A percentile compares a stretch with the other conserved stretches of the same genome.
phyloP scores from a whole-genome alignment of 2,113 vertebrate genomes.

The Heterotilapia buettikoferi region DNA sequence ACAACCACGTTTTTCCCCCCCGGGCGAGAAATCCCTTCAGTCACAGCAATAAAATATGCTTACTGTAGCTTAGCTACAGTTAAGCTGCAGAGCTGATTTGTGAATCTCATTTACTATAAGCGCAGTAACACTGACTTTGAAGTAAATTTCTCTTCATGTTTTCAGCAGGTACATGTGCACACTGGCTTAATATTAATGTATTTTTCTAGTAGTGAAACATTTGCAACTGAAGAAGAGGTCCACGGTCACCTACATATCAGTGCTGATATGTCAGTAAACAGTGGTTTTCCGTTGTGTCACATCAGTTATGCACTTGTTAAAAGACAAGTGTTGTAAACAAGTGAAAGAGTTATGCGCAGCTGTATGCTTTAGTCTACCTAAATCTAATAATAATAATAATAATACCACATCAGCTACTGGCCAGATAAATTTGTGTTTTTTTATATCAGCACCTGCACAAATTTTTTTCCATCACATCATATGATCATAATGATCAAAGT shows the following conservation, averaged over 20 bases:
- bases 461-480: accelerated
- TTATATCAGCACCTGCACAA: not conserved
- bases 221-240: not conserved
- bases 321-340: not conserved
- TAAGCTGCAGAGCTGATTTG: not conserved
- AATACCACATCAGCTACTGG: not conserved
- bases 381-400: not conserved
- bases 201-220: not conserved
- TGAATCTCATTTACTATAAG: not conserved
- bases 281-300: not conserved
- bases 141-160: not conserved
- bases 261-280: not conserved
- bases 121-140: accelerated
- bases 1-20: not conserved
- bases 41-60: not conserved
- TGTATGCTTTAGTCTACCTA: not conserved
- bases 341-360: not conserved
- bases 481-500: not conserved
- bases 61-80: not conserved
- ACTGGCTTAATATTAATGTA: not conserved
- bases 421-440: not conserved
- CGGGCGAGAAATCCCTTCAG: not conserved
- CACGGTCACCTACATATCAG: not conserved
- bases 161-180: not conserved
- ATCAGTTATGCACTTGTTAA: not conserved